Evolutionary conservation across 2,113 vertebrate genomes (phyloP), one percentile per base, ranked within the genome.

Genomic region (Cricetomys ansorgei): DNA sequence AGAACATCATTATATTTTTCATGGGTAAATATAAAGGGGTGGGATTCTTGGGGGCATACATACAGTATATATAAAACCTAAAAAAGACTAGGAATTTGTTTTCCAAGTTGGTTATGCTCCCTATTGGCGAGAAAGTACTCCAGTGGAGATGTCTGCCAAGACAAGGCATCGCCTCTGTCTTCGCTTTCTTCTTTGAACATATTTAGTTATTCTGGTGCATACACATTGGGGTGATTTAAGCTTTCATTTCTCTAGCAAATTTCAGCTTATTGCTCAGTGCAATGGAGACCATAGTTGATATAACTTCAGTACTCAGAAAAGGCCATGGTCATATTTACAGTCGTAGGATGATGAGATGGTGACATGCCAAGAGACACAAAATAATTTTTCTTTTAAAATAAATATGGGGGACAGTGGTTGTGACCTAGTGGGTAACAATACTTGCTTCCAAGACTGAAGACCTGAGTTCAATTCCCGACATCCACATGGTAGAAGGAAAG

Each of bases 241-340:
- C 25, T 73, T 72, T 21, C 4, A n/a, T 93, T 92, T 81, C 19
- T 23, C 16, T 45, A 29, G n/a, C 4, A 59, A 70, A 84, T 57
- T 89, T 67, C 27, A 69, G 45, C 53, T 45, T 50, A 25, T n/a
- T 55, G 34, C 48, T 57, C 43, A 57, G 34, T 45, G 21, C 31
- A 40, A 6, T 57, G 16, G 62, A 21, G 2, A 45, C 16, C 3
- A 10, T 29, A 37, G 11, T 19, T 89, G 31, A 13, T 79, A 57
- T 23, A n/a, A 80, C 72, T 87, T 92, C 40, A n/a, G 34, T 17
- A 59, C 0, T 7, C 83, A 70, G 55, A 72, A 59, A 43, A 8
- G 7, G 10, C 5, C 59, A 7, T 4, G 25, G 11, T 29, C 0
- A 0, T 9, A 9, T 84, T 83, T 57, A 34, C n/a, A 53, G 48